phyloP scores from a whole-genome alignment of 2,113 vertebrate species.

The Oryzias javanicus region DNA sequence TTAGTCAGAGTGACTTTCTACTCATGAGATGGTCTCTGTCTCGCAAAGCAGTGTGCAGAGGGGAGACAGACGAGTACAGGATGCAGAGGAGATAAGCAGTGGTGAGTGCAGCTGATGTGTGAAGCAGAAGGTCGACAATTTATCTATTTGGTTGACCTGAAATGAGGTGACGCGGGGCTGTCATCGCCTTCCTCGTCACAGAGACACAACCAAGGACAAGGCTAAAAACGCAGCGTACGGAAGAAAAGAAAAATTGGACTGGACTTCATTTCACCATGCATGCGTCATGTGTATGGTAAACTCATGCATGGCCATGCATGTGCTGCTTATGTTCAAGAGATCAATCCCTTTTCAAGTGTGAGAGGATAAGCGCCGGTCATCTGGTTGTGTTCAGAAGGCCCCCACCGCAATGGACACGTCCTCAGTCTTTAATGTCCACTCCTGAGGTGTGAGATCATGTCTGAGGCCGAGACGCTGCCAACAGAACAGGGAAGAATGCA shows the following conservation, averaged over 20 bases:
- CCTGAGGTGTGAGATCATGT: constrained; percentile 67
- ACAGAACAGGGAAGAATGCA: constrained; percentile 34
- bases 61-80: neutral
- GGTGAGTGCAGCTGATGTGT: constrained; percentile 20
- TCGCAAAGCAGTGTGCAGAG: neutral
- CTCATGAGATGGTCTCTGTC: constrained; percentile 9
- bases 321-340: constrained; percentile 23
- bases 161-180: constrained; percentile 23
- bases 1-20: neutral
- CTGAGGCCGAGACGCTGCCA: constrained; percentile 51
- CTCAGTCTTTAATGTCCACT: constrained; percentile 55
- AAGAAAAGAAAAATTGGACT: constrained; percentile 14
- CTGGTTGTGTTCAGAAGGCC: constrained; percentile 66
- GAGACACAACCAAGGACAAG: neutral
- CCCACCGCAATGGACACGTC: constrained; percentile 57
- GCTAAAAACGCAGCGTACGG: neutral
- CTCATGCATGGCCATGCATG: constrained; percentile 2
- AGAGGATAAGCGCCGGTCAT: constrained; percentile 51
- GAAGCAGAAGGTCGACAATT: constrained; percentile 32
- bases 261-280: constrained; percentile 18
- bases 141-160: constrained; percentile 39
- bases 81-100: constrained; percentile 6
- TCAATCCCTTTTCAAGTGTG: constrained; percentile 22
- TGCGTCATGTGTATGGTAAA: constrained; percentile 18
- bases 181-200: constrained; percentile 25